Conservation (phyloP, 2,797 vertebrate species). For the Gouania willdenowi region DNA sequence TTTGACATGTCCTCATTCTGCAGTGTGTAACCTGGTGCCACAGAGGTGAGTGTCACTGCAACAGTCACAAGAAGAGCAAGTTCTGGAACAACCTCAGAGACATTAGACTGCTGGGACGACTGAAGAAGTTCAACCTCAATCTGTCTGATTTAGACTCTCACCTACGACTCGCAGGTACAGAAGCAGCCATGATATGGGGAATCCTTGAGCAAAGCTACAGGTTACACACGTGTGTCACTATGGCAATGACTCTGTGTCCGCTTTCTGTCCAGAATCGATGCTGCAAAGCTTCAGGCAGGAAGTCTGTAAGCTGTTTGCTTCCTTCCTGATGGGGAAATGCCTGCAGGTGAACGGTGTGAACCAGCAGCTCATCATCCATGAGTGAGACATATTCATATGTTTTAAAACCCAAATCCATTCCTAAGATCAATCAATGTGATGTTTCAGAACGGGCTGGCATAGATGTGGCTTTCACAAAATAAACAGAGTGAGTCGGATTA, state of each 20-base stretch:
- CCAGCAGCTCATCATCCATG: constrained; percentile 27
- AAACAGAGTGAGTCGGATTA: too few species aligned
- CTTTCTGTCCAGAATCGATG: constrained; percentile 57
- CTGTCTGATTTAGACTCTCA: constrained; percentile 76
- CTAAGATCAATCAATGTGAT: too few species aligned
- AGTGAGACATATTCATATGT: too few species aligned
- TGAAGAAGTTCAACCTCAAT: constrained; percentile 76
- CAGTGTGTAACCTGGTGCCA: constrained; percentile 76
- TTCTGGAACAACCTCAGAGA: constrained; percentile 77
- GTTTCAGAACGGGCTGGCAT: too few species aligned
- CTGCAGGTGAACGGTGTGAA: background rate
- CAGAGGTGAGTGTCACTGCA: constrained; percentile 79
- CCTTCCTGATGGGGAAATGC: constrained; percentile 48
- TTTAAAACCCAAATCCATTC: too few species aligned
- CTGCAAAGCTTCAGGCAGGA: constrained; percentile 70
- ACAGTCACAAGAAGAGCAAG: constrained; percentile 82
- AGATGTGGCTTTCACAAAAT: too few species aligned
- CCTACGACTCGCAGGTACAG: constrained; percentile 74
- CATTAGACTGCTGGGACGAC: constrained; percentile 65
- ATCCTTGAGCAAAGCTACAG: too few species aligned
- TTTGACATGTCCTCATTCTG: too few species aligned
- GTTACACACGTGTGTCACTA: too few species aligned
- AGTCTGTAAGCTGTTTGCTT: constrained; percentile 54
- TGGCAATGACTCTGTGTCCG: too few species aligned
- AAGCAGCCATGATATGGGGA: too few species aligned